Base-by-base conservation (phyloP, 2,113 vertebrate species). In the Pterocles burchelli region DNA sequence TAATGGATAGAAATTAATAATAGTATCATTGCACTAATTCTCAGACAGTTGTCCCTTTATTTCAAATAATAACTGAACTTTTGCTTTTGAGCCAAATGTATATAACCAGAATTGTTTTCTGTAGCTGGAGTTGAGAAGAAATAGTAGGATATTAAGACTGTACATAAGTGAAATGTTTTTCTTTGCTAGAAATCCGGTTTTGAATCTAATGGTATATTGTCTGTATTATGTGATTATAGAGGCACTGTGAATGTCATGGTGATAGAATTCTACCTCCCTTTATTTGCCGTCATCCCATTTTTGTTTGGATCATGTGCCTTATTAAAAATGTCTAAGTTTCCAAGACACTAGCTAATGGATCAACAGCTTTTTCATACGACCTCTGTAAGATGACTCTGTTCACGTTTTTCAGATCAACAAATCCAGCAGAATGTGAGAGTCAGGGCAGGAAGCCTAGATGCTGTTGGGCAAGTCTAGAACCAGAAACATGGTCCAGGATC, bases 261-360 rank as follows among this genome's bases (percentile, higher is more conserved):
- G n/a, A 43, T 89, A 46, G 45, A 87, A 91, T 87, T 82, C 86
- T 87, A 82, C 45, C 62, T 92, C 83, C 48, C 24, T 88, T 86
- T 86, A 33, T 71, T 88, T 93, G 88, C 79, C 8, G 4, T 70
- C 49, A 21, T 54, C 68, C 46, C 38, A 7, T 55, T 90, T 90
- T 66, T 86, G 26, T 78, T 86, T 89, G 45, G n/a, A 61, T 73
- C 62, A 36, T 36, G 84, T 95, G 93, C 93, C 89, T 96, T 90
- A 81, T n/a, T 73, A 63, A 90, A 67, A 77, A 75, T 13, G 15
- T 29, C 55, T 61, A 19, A 19, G 52, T 66, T 92, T 90, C 79
- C 48, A 66, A 51, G 43, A 38, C 0, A 6, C 55, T 79, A 20
- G 26, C 5, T 34, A 29, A 9, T 41, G 61, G 17, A 14, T 71